A percentile compares a stretch with the other conserved stretches of the same genome.
phyloP scores from a whole-genome alignment of 2,888 invertebrate genomes.

The Amphipyra tragopoginis region DNA sequence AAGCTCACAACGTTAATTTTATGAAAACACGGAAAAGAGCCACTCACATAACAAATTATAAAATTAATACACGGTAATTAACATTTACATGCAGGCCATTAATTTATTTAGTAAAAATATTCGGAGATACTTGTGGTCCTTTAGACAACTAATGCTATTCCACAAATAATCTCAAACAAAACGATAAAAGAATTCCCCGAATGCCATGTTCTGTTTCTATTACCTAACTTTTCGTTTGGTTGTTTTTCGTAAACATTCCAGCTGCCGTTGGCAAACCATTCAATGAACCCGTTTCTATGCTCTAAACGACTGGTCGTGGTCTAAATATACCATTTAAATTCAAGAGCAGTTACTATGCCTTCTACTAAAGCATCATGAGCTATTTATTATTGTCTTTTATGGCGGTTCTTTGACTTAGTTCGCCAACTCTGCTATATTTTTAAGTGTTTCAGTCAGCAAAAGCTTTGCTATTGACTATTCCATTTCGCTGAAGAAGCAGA shows the following conservation, averaged over 20 bases:
- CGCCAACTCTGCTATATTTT: constrained; percentile 56
- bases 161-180: constrained; percentile 61
- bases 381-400: constrained; percentile 81
- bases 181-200: constrained; percentile 64
- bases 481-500: constrained; percentile 57
- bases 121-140: constrained; percentile 27
- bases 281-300: constrained; percentile 87
- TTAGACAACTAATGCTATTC: constrained; percentile 42
- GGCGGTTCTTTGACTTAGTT: constrained; percentile 74
- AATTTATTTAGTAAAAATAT: constrained; percentile 32
- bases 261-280: constrained; percentile 80
- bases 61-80: constrained; percentile 47
- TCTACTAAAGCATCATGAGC: constrained; percentile 76
- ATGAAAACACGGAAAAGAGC: constrained; percentile 34
- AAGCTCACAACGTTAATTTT: constrained; percentile 36
- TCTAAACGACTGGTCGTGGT: constrained; percentile 80
- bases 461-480: constrained; percentile 56
- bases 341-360: constrained; percentile 81
- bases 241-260: constrained; percentile 83
- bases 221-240: constrained; percentile 77
- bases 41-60: constrained; percentile 17
- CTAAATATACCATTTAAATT: constrained; percentile 87
- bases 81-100: constrained; percentile 42
- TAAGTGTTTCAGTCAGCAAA: constrained; percentile 51
- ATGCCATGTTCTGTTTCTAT: constrained; percentile 79